These are phyloP conservation scores for Aegithalos caudatus DNA, from an alignment of 2,113 vertebrate genomes.

Conservation along the genomic window DNA sequence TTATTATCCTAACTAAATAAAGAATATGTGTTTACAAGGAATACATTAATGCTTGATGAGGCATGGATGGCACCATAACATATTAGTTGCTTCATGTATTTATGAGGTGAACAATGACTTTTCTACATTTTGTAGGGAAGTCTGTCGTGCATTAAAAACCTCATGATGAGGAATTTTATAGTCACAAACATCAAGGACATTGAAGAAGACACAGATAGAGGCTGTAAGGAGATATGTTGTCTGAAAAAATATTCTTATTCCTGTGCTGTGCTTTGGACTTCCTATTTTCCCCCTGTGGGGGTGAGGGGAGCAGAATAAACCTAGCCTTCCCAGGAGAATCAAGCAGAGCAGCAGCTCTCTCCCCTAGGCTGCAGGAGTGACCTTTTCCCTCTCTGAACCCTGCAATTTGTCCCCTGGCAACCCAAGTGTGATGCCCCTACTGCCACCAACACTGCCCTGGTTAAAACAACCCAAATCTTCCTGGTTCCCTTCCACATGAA, in stretches of 20 bases:
- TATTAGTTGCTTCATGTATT: slow-evolving; percentile 1
- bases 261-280: background rate
- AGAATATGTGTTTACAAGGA: slow-evolving; percentile 49
- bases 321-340: background rate
- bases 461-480: background rate
- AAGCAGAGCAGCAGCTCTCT: rapidly evolving
- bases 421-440: rapidly evolving
- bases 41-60: slow-evolving; percentile 26
- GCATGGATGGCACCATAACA: slow-evolving; percentile 5
- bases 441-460: background rate
- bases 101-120: slow-evolving; percentile 8
- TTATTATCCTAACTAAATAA: slow-evolving; percentile 39
- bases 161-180: background rate
- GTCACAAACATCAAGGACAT: background rate
- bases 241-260: background rate
- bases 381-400: background rate
- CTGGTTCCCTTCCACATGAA: background rate
- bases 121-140: background rate
- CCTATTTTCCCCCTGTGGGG: background rate
- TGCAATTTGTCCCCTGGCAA: rapidly evolving
- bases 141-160: background rate
- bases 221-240: background rate
- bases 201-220: background rate
- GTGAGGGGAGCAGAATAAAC: background rate
- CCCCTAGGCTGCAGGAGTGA: rapidly evolving